Evolutionary conservation across 2,113 vertebrate genomes (phyloP).

Genomic region (Trogon surrucura): DNA sequence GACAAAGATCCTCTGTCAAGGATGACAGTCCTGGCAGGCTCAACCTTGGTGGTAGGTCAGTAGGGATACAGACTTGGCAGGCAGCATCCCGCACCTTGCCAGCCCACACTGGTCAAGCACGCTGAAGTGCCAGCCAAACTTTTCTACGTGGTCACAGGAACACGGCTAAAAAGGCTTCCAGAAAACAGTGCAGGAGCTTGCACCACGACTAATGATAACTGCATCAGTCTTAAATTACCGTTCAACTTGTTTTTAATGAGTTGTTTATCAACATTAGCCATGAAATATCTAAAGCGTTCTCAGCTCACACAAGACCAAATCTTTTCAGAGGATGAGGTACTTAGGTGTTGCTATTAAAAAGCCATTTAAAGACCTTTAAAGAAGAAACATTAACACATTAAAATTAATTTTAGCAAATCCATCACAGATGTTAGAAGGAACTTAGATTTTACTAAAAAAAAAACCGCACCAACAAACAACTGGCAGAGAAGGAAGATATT

Average conservation of each 20-base stretch:
- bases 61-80: constrained; percentile 57
- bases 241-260: not conserved
- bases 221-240: not conserved
- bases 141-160: constrained; percentile 12
- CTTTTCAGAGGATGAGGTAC: not conserved
- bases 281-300: not conserved
- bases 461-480: not conserved
- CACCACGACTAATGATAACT: not conserved
- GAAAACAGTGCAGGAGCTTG: not conserved
- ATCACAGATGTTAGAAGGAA: not conserved
- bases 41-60: constrained; percentile 53
- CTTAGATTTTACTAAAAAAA: not conserved
- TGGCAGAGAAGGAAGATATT: not conserved
- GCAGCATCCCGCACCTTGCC: not conserved
- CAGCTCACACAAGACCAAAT: not conserved
- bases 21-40: constrained; percentile 61
- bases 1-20: constrained; percentile 70
- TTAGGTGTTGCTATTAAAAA: not conserved
- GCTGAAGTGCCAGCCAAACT: constrained; percentile 2
- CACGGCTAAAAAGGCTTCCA: not conserved
- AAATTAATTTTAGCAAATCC: not conserved
- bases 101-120: constrained; percentile 35
- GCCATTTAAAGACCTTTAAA: not conserved
- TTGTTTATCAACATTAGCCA: not conserved
- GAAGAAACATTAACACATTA: not conserved